Evolutionary conservation across 2,113 vertebrate genomes (phyloP).

Genomic region (Hystrix brachyura): DNA sequence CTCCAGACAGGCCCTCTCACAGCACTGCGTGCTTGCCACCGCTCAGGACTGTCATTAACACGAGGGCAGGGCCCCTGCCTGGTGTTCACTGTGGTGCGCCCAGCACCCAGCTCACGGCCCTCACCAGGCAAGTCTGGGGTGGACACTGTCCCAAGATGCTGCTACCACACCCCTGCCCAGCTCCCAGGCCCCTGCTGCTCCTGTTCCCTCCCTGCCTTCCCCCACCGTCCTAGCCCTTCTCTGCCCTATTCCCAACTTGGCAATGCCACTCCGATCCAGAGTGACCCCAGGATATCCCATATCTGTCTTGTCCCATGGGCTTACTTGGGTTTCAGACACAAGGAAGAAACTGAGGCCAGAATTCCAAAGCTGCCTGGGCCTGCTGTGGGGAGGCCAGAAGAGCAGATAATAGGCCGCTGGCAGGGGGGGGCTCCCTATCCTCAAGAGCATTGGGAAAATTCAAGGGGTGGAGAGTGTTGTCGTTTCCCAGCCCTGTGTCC

Average conservation of each 20-base stretch:
- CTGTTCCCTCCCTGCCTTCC: neutral
- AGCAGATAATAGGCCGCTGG: constrained; percentile 62
- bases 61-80: neutral
- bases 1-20: neutral
- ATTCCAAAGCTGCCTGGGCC: neutral
- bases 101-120: neutral
- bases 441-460: constrained; percentile 73
- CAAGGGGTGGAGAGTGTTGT: fast-evolving
- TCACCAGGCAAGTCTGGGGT: neutral
- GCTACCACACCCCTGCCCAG: neutral
- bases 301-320: neutral
- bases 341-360: neutral
- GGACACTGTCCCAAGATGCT: neutral
- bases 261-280: fast-evolving
- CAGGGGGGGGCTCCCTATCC: constrained; percentile 76
- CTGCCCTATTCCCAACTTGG: neutral
- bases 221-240: neutral
- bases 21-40: fast-evolving
- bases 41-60: neutral
- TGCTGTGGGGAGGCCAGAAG: neutral
- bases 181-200: neutral
- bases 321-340: neutral
- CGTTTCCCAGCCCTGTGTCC: neutral
- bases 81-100: neutral
- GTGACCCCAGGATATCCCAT: neutral